Conservation (phyloP, 2,113 vertebrate genomes). For the Excalfactoria chinensis region DNA sequence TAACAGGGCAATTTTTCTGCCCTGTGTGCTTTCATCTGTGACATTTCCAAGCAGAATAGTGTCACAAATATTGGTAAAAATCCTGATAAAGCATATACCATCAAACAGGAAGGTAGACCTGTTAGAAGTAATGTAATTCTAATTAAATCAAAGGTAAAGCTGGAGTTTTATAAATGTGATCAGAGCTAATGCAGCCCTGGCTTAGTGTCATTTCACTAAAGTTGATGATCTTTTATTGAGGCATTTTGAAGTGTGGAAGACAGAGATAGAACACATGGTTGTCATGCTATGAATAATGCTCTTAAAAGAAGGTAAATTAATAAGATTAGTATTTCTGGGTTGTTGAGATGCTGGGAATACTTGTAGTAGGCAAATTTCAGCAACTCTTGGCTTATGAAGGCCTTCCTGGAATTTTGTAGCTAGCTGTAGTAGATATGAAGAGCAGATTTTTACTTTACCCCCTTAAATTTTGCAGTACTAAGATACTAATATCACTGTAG, state of each 20-base stretch:
- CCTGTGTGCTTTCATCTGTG: background rate
- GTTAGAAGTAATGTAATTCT: background rate
- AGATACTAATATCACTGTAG: background rate
- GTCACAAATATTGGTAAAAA: background rate
- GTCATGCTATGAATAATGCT: background rate
- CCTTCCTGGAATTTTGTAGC: background rate
- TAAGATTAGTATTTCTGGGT: background rate
- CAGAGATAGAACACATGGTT: background rate
- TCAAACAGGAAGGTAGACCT: background rate
- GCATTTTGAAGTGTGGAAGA: background rate
- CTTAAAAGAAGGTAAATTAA: background rate
- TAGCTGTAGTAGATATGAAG: background rate
- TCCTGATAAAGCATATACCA: background rate
- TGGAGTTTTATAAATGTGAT: rapidly evolving
- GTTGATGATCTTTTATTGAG: background rate
- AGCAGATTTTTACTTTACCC: background rate
- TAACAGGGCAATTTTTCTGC: background rate
- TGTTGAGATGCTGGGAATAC: background rate
- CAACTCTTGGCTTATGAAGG: background rate
- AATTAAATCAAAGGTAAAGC: background rate
- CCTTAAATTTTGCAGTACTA: background rate
- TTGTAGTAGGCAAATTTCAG: background rate
- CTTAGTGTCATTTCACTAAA: background rate
- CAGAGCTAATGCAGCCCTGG: background rate
- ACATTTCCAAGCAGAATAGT: background rate